Conservation (phyloP, 2,113 vertebrate species). For the Microtus pennsylvanicus region DNA sequence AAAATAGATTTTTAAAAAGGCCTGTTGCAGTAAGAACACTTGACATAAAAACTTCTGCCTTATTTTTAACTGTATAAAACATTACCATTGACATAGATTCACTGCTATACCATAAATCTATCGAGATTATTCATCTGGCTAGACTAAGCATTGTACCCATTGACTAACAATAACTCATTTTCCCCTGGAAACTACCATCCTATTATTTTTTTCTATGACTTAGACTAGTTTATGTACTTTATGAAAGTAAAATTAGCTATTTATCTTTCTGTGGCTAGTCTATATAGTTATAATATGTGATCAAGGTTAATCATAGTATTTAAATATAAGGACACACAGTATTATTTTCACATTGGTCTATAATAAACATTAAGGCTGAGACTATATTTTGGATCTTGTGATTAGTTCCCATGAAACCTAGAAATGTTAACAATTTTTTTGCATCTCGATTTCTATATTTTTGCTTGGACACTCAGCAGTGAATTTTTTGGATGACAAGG, state of each 20-base stretch:
- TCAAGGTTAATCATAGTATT: background rate
- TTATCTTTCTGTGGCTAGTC: background rate
- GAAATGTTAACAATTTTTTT: background rate
- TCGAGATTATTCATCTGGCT: background rate
- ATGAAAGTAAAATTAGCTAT: background rate
- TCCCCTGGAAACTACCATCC: background rate
- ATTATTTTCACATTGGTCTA: background rate
- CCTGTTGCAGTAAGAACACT: background rate
- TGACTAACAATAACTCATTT: background rate
- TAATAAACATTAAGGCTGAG: background rate
- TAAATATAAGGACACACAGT: background rate
- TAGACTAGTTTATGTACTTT: background rate
- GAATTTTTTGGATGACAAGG: background rate
- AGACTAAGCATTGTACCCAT: too few species aligned
- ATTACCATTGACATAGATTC: background rate
- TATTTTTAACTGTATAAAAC: background rate
- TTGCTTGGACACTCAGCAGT: background rate
- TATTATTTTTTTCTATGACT: background rate
- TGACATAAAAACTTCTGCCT: background rate
- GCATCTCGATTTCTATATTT: background rate
- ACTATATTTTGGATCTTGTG: background rate
- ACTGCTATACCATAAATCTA: background rate
- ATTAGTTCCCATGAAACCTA: background rate
- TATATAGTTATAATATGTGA: background rate
- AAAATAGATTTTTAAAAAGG: conserved; percentile 3